Evolutionary conservation across 2,888 invertebrate genomes (phyloP), one percentile per base, ranked within the genome.

Genomic region (Caenorhabditis angaria): DNA sequence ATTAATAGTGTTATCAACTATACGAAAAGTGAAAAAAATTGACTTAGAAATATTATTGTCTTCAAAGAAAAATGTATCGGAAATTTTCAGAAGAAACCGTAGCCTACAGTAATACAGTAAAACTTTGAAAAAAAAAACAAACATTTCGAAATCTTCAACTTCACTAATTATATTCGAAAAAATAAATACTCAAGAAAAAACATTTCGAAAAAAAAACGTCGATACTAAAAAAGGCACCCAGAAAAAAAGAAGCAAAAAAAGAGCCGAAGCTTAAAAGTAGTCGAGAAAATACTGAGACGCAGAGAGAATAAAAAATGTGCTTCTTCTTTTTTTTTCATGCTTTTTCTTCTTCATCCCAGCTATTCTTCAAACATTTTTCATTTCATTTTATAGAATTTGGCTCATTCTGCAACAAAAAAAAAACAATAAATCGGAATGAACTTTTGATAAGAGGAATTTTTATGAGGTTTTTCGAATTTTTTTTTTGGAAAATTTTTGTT

Each of bases 231-330:
- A 50, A 50, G 10, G 50, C 22, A 18, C 24, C n/a, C 3, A 28
- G 53, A 65, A 22, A 57, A 56, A 50, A 65, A 54, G 41, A 65
- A 53, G 53, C 28, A 47, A 27, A 55, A 60, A 60, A 60, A 48
- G 48, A 60, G 59, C 60, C 47, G 61, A 47, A 32, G 62, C 68
- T 63, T 48, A 54, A 69, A 69, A 69, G 69, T 69, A 69, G 69
- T 69, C 63, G 63, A 63, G 6, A 62, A 20, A 32, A 18, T 41
- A 12, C 14, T 5, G 24, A 50, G 27, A 58, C 20, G 41, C 8
- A 41, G n/a, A 25, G 48, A 8, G 27, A 41, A 59, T 57, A 53
- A 65, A 53, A 51, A 14, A 35, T 27, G 56, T 24, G 32, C 56
- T 57, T 29, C 50, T 35, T 56, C 47, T 27, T 55, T 27, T 48